Base-by-base conservation (phyloP, 2,797 vertebrate genomes). In the Falco peregrinus region DNA sequence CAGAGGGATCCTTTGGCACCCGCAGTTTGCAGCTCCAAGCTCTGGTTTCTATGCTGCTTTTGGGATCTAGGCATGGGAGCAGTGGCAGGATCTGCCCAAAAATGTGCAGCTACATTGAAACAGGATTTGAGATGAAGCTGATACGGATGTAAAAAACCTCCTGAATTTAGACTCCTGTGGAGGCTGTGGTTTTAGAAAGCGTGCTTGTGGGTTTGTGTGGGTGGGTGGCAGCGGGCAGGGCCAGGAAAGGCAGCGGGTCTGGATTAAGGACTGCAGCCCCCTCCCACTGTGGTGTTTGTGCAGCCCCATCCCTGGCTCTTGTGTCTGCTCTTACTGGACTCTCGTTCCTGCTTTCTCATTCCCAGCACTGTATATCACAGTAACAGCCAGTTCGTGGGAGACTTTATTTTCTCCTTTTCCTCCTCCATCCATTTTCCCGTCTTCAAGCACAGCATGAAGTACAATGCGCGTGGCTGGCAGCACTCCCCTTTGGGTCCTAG, bases 391-490 rank as follows among this genome's bases (percentile, higher is more conserved):
- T 65, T 65, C 1, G 45, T 82, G 77, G 88, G 83, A 95, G 90
- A 86, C 39, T 82, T 94, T 87, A 75, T 92, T 90, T 93, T 85
- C 80, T 88, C 31, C 43, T 84, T 91, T 87, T 80, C 67, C 41
- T 91, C 47, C 65, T 86, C 80, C 47, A 69, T 95, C 47, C 57
- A 1, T 96, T 95, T 93, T 91, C 37, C 86, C 93, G 83, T 88
- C 87, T 75, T 77, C 73, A 70, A 31, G 84, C 89, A 51, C 94
- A 93, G 57, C 47, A 1, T 65, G 80, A 81, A 84, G 41, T 16
- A 35, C 61, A 61, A 2, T 5, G 57, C 65, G 4, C 35, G 63
- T 81, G 54, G n/a, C 86, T 84, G 92, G 50, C 80, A 61, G 35
- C 0, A 1, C 35, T 90, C 3, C 45, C 9, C 69, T 84, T 63